Base-by-base conservation (phyloP, 1,140 invertebrate genomes). In the Steinernema feltiae region DNA sequence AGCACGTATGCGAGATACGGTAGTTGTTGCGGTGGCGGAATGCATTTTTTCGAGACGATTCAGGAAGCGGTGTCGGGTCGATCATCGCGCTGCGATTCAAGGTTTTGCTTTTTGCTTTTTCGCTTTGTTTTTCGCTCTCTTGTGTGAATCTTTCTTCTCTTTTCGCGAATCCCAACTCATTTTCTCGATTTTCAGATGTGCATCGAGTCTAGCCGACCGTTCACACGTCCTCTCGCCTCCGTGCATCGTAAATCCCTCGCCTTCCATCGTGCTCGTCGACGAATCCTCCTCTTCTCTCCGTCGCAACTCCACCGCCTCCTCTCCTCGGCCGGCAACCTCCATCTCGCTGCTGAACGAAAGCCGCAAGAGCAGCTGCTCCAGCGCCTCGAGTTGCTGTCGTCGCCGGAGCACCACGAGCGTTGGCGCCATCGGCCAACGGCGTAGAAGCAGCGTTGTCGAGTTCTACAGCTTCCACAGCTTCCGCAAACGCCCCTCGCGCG, bases 1-100 rank as follows among this genome's bases (percentile, higher is more conserved):
- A 27, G 53, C 53, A 63, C 53, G 12, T 63, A 63, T 21, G 24
- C 12, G 2, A 15, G 53, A 3, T 63, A 15, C 53, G 53, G 53
- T 3, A 63, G 7, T 15, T 63, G 53, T 21, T 63, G 53, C 24
- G 53, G 53, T 63, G 53, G 53, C 12, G 53, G 53, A 27, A 27
- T 63, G 15, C 53, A 63, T 27, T 63, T 63, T 63, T 63, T 63
- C 53, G 53, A 63, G 24, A 63, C 53, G 12, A 63, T 63, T 27
- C 53, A 63, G 24, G 53, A 63, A 63, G 53, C 53, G 12, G 53
- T 63, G 12, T 63, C 53, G 12, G 53, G 53, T 21, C 53, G 53
- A 17, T 63, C 53, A 15, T 63, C 53, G 24, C 53, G 53, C 15
- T 63, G 53, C 24, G 53, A 63, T 21, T 63, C 53, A 63, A 63